Conservation (phyloP, 2,797 vertebrate species). For the Gadopsis marmoratus region DNA sequence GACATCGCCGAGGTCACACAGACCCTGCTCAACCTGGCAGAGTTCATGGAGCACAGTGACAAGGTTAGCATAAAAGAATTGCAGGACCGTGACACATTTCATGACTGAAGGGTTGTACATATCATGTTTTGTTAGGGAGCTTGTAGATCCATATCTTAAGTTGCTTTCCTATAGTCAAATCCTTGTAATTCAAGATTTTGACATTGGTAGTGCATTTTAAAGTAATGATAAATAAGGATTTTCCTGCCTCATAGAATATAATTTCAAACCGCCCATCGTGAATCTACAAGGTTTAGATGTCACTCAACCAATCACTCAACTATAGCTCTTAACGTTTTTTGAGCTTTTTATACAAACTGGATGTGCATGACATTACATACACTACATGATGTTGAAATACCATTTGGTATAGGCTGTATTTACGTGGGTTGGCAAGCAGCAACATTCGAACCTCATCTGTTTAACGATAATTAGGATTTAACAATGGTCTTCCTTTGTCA, state of each 20-base stretch:
- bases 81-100: background rate
- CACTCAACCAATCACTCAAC: slow-evolving; percentile 5
- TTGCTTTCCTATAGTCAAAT: background rate
- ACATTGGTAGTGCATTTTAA: slow-evolving; percentile 3
- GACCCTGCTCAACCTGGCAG: slow-evolving; percentile 96
- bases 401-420: slow-evolving; percentile 20
- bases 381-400: slow-evolving; percentile 13
- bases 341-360: slow-evolving; percentile 5
- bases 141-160: background rate
- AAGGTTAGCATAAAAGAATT: slow-evolving; percentile 86
- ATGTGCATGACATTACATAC: slow-evolving; percentile 10
- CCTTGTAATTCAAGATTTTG: slow-evolving; percentile 1
- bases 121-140: background rate
- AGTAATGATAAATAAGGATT: background rate
- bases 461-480: background rate
- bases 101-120: background rate
- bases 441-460: slow-evolving; percentile 12
- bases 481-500: slow-evolving; percentile 13
- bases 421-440: slow-evolving; percentile 8
- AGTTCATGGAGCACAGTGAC: slow-evolving; percentile 99
- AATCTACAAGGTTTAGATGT: background rate
- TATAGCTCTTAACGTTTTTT: background rate
- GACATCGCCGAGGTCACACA: slow-evolving; percentile 99
- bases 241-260: background rate
- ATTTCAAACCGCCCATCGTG: background rate